Evolutionary conservation across 2,797 vertebrate genomes (phyloP).

Genomic region (Mycteria americana): DNA sequence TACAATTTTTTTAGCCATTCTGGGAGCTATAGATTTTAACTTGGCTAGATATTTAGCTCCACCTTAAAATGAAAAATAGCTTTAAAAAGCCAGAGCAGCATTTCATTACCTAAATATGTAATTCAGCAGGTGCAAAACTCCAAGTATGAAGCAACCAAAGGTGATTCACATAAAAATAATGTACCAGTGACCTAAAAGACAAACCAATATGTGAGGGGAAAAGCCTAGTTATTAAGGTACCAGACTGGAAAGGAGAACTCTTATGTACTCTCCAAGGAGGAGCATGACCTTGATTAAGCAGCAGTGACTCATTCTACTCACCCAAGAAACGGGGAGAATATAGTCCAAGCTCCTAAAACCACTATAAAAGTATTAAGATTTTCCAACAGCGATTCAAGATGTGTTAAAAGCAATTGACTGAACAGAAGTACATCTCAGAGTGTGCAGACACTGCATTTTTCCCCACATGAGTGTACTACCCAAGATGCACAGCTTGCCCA

Average conservation of each 20-base stretch:
- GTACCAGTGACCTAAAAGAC: not conserved
- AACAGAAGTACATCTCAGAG: not conserved
- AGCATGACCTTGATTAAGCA: not conserved
- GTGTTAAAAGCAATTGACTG: not conserved
- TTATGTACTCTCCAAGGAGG: not conserved
- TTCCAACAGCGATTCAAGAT: not conserved
- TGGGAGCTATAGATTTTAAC: conserved; percentile 10
- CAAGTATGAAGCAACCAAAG: not conserved
- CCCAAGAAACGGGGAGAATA: not conserved
- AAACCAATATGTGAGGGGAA: not conserved
- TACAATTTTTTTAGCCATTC: not conserved
- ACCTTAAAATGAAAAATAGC: not conserved
- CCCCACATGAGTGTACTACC: not conserved
- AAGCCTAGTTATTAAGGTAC: not conserved
- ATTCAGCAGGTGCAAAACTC: not conserved
- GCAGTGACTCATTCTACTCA: not conserved
- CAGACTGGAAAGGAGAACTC: not conserved
- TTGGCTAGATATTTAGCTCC: not conserved
- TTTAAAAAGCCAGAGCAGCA: not conserved
- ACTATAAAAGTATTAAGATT: not conserved
- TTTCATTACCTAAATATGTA: not conserved
- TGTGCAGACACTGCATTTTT: not conserved
- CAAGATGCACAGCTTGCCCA: not conserved
- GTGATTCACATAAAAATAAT: not conserved
- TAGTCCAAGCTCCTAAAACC: not conserved